A percentile compares a stretch with the other conserved stretches of the same genome.
phyloP scores from a whole-genome alignment of 2,797 vertebrate genomes.

The Decapterus maruadsi region DNA sequence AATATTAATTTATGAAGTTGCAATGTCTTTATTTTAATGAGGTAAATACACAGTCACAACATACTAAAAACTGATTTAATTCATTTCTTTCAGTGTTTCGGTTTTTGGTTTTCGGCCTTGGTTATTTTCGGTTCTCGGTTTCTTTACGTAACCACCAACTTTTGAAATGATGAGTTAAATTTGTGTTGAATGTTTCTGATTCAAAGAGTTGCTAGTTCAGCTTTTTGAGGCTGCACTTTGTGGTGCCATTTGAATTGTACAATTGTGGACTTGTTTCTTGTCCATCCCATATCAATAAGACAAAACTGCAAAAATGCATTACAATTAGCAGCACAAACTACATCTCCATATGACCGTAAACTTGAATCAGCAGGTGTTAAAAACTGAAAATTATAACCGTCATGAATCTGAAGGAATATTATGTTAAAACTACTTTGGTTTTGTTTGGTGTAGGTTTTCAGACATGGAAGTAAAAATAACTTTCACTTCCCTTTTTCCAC shows the following conservation, averaged over 20 bases:
- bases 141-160: too few species aligned
- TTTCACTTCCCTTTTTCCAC: constrained; percentile 3
- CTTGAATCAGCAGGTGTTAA: background rate
- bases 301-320: background rate
- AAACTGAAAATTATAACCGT: background rate
- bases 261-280: background rate
- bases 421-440: background rate
- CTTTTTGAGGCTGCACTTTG: background rate
- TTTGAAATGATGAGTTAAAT: background rate
- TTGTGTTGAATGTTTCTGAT: background rate
- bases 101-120: too few species aligned
- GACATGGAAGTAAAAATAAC: constrained; percentile 30
- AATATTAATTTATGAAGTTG: too few species aligned
- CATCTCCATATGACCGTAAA: background rate
- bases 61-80: too few species aligned
- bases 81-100: too few species aligned
- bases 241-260: background rate
- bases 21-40: too few species aligned
- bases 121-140: too few species aligned
- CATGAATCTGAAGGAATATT: background rate
- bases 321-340: background rate
- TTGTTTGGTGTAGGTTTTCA: background rate
- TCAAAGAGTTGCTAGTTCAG: background rate
- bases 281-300: background rate
- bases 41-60: too few species aligned